Base-by-base conservation (phyloP, 2,888 invertebrate species). In the Phania funesta region DNA sequence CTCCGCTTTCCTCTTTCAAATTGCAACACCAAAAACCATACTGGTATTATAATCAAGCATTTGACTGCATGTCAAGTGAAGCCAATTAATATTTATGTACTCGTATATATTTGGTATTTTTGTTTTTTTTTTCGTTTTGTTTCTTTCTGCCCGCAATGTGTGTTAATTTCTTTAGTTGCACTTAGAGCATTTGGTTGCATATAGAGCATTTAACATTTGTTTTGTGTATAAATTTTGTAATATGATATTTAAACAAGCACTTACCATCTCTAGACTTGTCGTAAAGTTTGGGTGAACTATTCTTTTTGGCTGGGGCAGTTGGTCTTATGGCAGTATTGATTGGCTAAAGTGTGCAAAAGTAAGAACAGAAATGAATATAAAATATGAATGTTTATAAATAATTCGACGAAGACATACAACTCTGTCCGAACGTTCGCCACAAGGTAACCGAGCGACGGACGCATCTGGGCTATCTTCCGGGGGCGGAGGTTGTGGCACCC, bases 401-500 rank as follows among this genome's bases (percentile, higher is more conserved):
- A 35, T 71, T 6, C n/a, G 2, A 26, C 41, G 22, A 65, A 41
- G 32, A 86, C 89, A 87, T 85, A 91, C 91, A 90, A 81, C 71
- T 91, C 95, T 95, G 91, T 96, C 96, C 86, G 95, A 95, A 85
- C 96, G 93, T 92, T 96, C 96, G 52, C 96, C 97, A 86, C 96
- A 96, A 67, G 96, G 97, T 88, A 96, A 92, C 83, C 96, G 91
- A 32, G 96, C 96, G 87, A 96, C 94, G 86, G 95, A 93, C 84
- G 95, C 96, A 90, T 96, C 96, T 1, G 96, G 96, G 89, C 95
- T 95, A 91, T 96, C 96, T 91, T 97, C 97, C 0, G 97, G 97
- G 75, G 97, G 97, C 83, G 97, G 97, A 76, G 97, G 97, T 90
- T 97, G 96, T 87, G 96, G 95, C 89, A 97, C 95, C 97, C 97